Evolutionary conservation across 2,797 vertebrate species (phyloP).

Genomic region (Myotis myotis): DNA sequence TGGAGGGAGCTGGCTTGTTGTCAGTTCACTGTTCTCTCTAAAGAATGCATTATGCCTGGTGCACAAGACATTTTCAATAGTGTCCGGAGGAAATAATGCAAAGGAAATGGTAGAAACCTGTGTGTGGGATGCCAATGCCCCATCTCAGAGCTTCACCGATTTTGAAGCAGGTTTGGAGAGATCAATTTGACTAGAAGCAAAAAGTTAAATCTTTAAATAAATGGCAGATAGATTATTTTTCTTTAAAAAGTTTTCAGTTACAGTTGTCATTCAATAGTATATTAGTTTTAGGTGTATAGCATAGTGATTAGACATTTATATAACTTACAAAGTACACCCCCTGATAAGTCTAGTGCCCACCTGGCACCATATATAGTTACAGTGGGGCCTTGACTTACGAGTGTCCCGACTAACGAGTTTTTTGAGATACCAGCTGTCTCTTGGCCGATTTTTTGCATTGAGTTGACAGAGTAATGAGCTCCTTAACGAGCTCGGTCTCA

Average conservation of each 20-base stretch:
- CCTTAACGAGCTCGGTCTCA: no score
- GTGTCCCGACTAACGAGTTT: no score
- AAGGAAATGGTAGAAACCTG: neutral
- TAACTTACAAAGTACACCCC: neutral
- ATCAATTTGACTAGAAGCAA: neutral
- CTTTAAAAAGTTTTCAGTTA: neutral
- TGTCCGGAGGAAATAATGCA: neutral
- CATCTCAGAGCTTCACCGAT: neutral
- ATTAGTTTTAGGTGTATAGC: neutral
- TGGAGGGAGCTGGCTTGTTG: neutral
- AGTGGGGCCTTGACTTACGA: no score
- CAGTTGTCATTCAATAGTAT: neutral
- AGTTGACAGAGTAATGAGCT: no score
- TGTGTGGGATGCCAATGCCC: neutral
- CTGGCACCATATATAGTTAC: neutral
- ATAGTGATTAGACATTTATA: neutral
- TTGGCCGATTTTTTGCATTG: no score
- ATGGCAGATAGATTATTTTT: neutral
- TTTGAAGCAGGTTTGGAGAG: constrained; percentile 12
- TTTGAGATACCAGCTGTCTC: no score
- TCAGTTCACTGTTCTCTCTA: neutral
- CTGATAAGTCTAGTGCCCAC: neutral
- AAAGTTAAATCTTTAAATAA: neutral
- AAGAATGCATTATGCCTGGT: neutral
- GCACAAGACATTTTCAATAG: neutral